A percentile compares a stretch with the other conserved stretches of the same genome.
These are phyloP conservation scores for Andrena praecox DNA, from an alignment of 2,888 invertebrate genomes.

Conservation along the genomic window DNA sequence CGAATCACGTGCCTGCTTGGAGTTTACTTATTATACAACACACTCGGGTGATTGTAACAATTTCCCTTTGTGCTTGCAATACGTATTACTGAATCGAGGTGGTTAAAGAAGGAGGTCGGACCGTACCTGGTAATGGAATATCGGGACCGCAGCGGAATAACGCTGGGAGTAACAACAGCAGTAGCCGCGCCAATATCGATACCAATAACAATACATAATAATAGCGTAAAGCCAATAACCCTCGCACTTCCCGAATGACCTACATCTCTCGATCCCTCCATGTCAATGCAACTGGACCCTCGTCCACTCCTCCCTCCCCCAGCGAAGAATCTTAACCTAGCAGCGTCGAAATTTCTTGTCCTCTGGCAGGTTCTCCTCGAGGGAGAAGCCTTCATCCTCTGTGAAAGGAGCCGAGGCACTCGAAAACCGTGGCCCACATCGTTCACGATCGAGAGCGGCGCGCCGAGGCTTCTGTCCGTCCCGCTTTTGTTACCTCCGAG, in stretches of 20 bases:
- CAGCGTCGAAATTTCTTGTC: not conserved
- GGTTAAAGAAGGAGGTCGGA: not conserved
- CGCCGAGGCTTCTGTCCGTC: not conserved
- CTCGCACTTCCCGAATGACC: constrained; percentile 42
- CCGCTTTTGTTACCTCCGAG: not conserved
- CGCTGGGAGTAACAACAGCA: not conserved
- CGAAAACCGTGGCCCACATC: not conserved
- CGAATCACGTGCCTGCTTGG: too few relatives aligned
- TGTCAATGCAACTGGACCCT: constrained; percentile 26
- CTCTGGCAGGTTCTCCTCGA: not conserved
- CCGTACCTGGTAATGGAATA: not conserved
- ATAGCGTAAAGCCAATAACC: constrained; percentile 42
- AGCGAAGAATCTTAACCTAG: not conserved
- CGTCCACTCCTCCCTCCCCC: not conserved
- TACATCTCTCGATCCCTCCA: constrained; percentile 22
- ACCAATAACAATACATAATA: constrained; percentile 37
- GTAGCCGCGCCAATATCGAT: constrained; percentile 16
- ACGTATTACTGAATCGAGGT: not conserved
- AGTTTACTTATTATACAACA: too few relatives aligned
- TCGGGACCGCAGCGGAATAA: not conserved
- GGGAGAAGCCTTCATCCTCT: constrained; percentile 7
- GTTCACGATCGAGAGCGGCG: not conserved
- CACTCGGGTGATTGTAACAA: too few relatives aligned
- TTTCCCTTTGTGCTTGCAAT: too few relatives aligned
- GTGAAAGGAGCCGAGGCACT: not conserved